Evolutionary conservation across 2,797 vertebrate species (phyloP), one percentile per base, ranked within the genome.

Genomic region (Megalops cyprinoides): DNA sequence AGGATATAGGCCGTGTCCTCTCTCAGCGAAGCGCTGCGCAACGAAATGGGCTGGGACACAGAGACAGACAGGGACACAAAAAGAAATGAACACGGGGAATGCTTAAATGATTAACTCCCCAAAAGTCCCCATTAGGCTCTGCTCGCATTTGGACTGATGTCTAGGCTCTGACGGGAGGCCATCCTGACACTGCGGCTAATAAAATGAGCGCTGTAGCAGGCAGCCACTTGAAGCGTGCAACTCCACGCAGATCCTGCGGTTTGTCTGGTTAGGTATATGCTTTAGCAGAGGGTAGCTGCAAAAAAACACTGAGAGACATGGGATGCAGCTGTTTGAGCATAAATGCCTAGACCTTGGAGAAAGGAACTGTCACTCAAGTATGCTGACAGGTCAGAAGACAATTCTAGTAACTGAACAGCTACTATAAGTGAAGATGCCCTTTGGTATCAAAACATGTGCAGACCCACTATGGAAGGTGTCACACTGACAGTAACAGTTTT

Each of bases 221-320:
- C 74, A 76, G 31, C 20, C 49, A 60, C 58, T 65, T 44, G 37
- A 28, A 79, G 62, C 2, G 37, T 9, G 62, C 46, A 37, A 8
- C 46, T 55, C 37, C 14, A 60, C 8, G 37, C 78, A 71, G 78
- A 79, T 71, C 51, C 62, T n/a, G 62, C n/a, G 23, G 18, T 28
- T 15, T 56, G 56, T 25, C 44, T 8, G 9, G n/a, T 25, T 1
- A 25, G 12, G 28, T 56, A 56, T 25, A 62, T 12, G 62, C 3
- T n/a, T 6, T 28, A 31, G 58, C 58, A 62, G 0, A 23, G 62
- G 31, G 12, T 28, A 67, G 62, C 31, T 67, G 62, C 10, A 9
- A 15, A 31, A 25, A 65, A 65, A 28, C 14, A 2, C 28, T 34
- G 60, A 14, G 31, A 28, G 60, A 31, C 18, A 12, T 28, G 34